A percentile compares a stretch with the other conserved stretches of the same genome.
Evolutionary conservation across 2,888 invertebrate species (phyloP).

Genomic region (Drosophila tanythrix): DNA sequence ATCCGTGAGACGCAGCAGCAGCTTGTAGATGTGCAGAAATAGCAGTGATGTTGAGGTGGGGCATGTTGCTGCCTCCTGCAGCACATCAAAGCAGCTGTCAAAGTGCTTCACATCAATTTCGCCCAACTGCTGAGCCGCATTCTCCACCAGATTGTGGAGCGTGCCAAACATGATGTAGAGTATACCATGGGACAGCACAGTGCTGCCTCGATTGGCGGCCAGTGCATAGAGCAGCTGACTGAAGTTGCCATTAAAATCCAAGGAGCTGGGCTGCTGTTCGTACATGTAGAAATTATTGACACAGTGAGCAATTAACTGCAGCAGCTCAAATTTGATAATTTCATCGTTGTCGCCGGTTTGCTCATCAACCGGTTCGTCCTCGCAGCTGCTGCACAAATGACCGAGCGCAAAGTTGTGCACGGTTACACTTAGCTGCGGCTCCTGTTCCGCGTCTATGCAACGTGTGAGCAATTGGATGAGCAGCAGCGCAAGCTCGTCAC

Average conservation of each 20-base stretch:
- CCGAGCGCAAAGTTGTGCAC: constrained; percentile 83
- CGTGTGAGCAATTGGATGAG: constrained; percentile 81
- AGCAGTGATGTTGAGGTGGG: constrained; percentile 38
- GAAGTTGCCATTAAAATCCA: constrained; percentile 76
- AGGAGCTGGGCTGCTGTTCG: constrained; percentile 67
- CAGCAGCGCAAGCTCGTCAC: constrained; percentile 82
- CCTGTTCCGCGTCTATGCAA: constrained; percentile 80
- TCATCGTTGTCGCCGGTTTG: constrained; percentile 62
- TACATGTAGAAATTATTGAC: constrained; percentile 81
- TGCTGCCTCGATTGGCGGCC: constrained; percentile 63
- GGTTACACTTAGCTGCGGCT: constrained; percentile 73
- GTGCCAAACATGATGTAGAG: constrained; percentile 82
- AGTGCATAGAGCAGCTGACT: constrained; percentile 70
- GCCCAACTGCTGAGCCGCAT: constrained; percentile 46
- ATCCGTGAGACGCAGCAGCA: constrained; percentile 78
- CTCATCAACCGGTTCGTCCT: constrained; percentile 27
- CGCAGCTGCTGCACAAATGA: constrained; percentile 63
- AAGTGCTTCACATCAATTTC: constrained; percentile 76
- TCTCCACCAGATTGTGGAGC: constrained; percentile 79
- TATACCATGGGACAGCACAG: constrained; percentile 71
- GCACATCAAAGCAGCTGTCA: constrained; percentile 73
- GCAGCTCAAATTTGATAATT: constrained; percentile 80
- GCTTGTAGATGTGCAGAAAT: constrained; percentile 71
- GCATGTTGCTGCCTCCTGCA: constrained; percentile 60
- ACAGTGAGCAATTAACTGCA: constrained; percentile 79